phyloP scores from a whole-genome alignment of 35 echinoderm and acorn worm genomes.

The Anneissia japonica region DNA sequence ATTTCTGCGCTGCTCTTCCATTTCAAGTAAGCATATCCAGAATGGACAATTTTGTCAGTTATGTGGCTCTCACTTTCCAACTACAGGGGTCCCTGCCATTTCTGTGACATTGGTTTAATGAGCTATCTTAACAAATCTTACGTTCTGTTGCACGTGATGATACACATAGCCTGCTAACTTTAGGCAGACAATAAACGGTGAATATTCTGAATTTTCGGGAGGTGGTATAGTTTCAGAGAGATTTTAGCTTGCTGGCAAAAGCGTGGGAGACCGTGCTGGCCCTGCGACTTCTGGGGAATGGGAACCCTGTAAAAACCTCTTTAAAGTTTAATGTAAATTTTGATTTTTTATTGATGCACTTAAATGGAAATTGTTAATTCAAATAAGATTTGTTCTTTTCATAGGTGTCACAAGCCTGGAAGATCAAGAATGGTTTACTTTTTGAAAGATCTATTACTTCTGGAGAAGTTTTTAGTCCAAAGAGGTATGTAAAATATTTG shows the following conservation, averaged over 20 bases:
- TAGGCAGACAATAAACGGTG: neutral
- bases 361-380: too few relatives aligned
- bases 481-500: slow-evolving; percentile 14
- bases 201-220: neutral
- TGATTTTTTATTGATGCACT: too few relatives aligned
- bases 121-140: neutral
- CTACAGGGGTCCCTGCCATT: neutral
- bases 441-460: slow-evolving; percentile 26
- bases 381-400: too few relatives aligned
- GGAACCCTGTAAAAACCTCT: too few relatives aligned
- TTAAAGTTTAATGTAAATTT: too few relatives aligned
- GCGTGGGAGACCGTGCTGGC: too few relatives aligned
- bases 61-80: neutral
- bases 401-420: slow-evolving; percentile 16
- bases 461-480: slow-evolving; percentile 8
- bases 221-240: too few relatives aligned
- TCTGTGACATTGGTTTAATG: neutral
- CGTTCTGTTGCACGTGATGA: neutral
- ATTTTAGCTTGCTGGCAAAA: too few relatives aligned
- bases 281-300: too few relatives aligned
- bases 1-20: slow-evolving; percentile 25
- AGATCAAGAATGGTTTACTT: slow-evolving; percentile 22
- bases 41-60: neutral
- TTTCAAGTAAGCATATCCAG: slow-evolving; percentile 25
- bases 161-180: neutral